Conservation (phyloP, 2,113 vertebrate genomes). For the Melanotaenia duboulayi region DNA sequence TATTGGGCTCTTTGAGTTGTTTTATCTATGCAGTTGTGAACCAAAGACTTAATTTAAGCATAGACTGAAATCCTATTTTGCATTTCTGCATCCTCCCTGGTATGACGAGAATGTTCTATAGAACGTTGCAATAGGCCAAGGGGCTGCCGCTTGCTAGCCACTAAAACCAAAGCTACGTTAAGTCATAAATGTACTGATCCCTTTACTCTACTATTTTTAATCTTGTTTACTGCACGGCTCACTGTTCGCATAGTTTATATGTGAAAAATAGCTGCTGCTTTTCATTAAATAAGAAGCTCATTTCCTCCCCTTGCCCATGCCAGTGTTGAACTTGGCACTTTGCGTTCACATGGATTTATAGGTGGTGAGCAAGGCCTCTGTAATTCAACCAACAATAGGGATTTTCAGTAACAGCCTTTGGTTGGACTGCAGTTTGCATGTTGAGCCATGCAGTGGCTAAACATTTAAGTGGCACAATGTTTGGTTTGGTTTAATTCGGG, state of each 20-base stretch:
- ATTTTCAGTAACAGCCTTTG: constrained; percentile 53
- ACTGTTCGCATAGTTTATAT: constrained; percentile 29
- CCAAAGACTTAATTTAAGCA: constrained; percentile 23
- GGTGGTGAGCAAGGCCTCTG: constrained; percentile 32
- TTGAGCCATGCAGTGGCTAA: constrained; percentile 57
- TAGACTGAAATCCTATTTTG: constrained; percentile 53
- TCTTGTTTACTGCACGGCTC: constrained; percentile 49
- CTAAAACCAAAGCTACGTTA: constrained; percentile 57
- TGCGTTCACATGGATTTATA: constrained; percentile 58
- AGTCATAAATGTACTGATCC: constrained; percentile 59
- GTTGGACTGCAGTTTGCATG: constrained; percentile 29
- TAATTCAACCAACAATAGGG: constrained; percentile 49
- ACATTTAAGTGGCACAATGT: constrained; percentile 51
- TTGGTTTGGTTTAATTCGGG: constrained; percentile 45
- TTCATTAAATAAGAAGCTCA: constrained; percentile 11
- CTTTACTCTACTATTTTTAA: constrained; percentile 66
- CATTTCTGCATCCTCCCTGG: constrained; percentile 57
- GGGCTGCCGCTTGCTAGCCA: constrained; percentile 17
- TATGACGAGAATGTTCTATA: constrained; percentile 63
- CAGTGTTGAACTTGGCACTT: constrained; percentile 66
- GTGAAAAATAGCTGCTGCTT: no score
- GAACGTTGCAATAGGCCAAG: constrained; percentile 25
- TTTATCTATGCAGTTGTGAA: not conserved
- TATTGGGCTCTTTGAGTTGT: not conserved
- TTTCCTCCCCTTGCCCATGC: constrained; percentile 6